Conservation (phyloP, 2,888 invertebrate genomes). For the Rugalucina vietnamica region DNA sequence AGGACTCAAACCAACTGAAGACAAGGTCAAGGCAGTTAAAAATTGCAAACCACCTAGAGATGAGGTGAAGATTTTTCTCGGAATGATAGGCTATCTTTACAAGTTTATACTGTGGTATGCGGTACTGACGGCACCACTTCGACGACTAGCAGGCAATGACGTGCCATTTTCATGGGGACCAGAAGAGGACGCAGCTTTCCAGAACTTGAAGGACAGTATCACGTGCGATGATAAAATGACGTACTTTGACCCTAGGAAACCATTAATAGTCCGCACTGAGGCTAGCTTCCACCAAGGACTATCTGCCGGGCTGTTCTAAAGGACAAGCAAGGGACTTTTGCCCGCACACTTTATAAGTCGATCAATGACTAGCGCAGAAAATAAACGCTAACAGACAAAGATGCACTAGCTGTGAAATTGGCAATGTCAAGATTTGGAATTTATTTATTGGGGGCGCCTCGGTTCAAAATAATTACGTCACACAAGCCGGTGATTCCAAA, state of each 20-base stretch:
- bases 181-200: constrained; percentile 14
- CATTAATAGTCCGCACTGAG: constrained; percentile 17
- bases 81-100: not conserved
- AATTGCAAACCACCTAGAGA: too few species aligned
- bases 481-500: constrained; percentile 22
- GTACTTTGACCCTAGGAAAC: constrained; percentile 23
- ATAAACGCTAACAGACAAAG: not conserved
- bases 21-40: not conserved
- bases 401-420: not conserved
- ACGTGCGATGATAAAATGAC: constrained; percentile 10
- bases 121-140: constrained; percentile 12
- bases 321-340: not conserved
- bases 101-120: constrained; percentile 26
- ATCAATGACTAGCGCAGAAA: not conserved
- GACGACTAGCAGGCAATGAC: constrained; percentile 7
- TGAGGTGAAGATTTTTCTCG: constrained; percentile 20
- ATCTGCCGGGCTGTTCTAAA: constrained; percentile 9
- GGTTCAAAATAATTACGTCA: constrained; percentile 39
- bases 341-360: not conserved
- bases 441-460: constrained; percentile 37
- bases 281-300: constrained; percentile 21
- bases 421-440: constrained; percentile 24
- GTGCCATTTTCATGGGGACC: constrained; percentile 14
- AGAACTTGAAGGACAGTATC: constrained; percentile 19
- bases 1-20: not conserved